Evolutionary conservation across 2,888 invertebrate genomes (phyloP).

Genomic region (Cephus sareptanus): DNA sequence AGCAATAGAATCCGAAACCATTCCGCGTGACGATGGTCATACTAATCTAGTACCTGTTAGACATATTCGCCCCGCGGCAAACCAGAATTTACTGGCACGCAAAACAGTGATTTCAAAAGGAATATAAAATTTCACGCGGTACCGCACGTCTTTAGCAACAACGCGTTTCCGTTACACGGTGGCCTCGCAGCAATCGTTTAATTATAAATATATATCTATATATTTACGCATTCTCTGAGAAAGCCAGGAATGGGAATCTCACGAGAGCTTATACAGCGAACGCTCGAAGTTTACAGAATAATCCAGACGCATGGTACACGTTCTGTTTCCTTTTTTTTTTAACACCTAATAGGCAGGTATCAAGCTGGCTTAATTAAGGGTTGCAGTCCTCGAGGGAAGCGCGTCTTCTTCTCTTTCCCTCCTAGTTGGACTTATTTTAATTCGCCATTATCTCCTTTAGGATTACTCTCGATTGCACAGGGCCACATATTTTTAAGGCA

Average conservation of each 20-base stretch:
- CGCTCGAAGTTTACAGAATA: neutral
- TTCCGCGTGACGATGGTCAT: neutral
- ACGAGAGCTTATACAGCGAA: neutral
- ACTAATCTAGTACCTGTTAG: neutral
- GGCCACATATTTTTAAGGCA: neutral
- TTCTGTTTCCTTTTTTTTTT: neutral
- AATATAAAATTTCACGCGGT: neutral
- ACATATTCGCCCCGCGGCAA: neutral
- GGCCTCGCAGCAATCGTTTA: neutral
- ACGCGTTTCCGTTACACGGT: neutral
- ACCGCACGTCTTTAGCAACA: neutral
- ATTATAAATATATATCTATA: neutral
- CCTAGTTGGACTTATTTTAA: slow-evolving; percentile 17
- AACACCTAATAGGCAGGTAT: slow-evolving; percentile 58
- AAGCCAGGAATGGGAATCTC: neutral
- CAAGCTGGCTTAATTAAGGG: slow-evolving; percentile 63
- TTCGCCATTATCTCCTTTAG: neutral
- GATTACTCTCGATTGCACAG: neutral
- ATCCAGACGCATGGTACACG: neutral
- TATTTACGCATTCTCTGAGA: neutral
- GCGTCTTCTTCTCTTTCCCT: slow-evolving; percentile 24
- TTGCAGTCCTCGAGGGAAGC: slow-evolving; percentile 53
- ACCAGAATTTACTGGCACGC: neutral
- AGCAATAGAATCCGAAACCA: neutral
- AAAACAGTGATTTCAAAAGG: neutral